Evolutionary conservation across 2,797 vertebrate genomes (phyloP).

Genomic region (Rachycentron canadum): DNA sequence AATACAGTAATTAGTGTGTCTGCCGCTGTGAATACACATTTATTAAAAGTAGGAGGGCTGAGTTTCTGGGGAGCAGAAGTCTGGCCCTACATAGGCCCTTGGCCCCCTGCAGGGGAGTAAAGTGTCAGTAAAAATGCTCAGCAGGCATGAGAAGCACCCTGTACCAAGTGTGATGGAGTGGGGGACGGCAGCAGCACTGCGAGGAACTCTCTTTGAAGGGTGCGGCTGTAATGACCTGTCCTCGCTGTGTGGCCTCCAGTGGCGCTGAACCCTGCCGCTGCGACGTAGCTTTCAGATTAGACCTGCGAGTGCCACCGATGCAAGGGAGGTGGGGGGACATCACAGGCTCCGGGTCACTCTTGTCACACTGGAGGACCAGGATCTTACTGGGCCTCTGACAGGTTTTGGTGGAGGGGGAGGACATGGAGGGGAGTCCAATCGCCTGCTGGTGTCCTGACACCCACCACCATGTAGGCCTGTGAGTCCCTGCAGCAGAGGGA

Average conservation of each 20-base stretch:
- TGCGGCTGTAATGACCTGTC: slow-evolving; percentile 81
- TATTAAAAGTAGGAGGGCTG: slow-evolving; percentile 65
- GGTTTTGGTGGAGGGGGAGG: slow-evolving; percentile 68
- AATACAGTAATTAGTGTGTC: slow-evolving; percentile 74
- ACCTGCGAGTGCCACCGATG: slow-evolving; percentile 61
- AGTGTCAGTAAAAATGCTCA: slow-evolving; percentile 75
- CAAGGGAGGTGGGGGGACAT: slow-evolving; percentile 40
- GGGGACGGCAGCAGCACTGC: slow-evolving; percentile 62
- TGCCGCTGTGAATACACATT: slow-evolving; percentile 74
- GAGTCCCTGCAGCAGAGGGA: slow-evolving; percentile 75
- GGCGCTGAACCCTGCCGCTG: slow-evolving; percentile 63
- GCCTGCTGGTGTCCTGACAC: slow-evolving; percentile 70
- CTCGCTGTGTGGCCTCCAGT: slow-evolving; percentile 75
- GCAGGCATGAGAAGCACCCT: slow-evolving; percentile 63
- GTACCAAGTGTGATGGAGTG: slow-evolving; percentile 69
- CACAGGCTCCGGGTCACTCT: slow-evolving; percentile 75
- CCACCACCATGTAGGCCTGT: slow-evolving; percentile 62
- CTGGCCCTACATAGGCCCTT: slow-evolving; percentile 54
- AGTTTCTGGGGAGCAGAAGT: slow-evolving; percentile 54
- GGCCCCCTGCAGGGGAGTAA: slow-evolving; percentile 54
- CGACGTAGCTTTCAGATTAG: slow-evolving; percentile 80
- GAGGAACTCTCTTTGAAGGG: slow-evolving; percentile 79
- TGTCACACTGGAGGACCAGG: slow-evolving; percentile 73
- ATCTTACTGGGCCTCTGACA: slow-evolving; percentile 73
- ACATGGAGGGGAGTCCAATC: slow-evolving; percentile 68